These are phyloP conservation scores for Micrasema longulum DNA, from an alignment of 1,140 invertebrate genomes.

Conservation along the genomic window DNA sequence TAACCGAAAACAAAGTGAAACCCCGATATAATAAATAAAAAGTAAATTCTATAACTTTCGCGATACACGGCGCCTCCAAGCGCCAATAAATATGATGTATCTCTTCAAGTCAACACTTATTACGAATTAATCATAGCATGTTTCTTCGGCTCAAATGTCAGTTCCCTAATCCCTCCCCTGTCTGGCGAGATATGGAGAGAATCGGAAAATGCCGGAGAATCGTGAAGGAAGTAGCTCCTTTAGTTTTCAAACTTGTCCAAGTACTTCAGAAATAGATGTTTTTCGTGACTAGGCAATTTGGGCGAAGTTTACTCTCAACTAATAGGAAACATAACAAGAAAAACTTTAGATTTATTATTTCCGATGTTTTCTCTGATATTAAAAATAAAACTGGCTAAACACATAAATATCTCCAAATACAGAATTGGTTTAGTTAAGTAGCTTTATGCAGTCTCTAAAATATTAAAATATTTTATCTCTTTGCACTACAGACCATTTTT, in stretches of 20 bases:
- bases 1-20: too few species aligned
- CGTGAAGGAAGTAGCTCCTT: constrained; percentile 19
- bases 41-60: too few species aligned
- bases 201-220: constrained; percentile 23
- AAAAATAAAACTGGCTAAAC: too few species aligned
- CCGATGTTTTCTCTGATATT: constrained; percentile 2
- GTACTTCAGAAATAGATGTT: constrained; percentile 38
- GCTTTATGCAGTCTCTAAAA: too few species aligned
- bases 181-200: neutral
- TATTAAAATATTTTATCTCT: too few species aligned
- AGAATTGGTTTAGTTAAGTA: too few species aligned
- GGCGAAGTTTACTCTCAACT: constrained; percentile 13
- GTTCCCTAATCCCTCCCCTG: constrained; percentile 10
- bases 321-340: constrained; percentile 23
- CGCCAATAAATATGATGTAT: constrained; percentile 42
- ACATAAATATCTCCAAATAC: too few species aligned
- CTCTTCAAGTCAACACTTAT: constrained; percentile 47
- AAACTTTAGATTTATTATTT: constrained; percentile 2
- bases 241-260: constrained; percentile 34
- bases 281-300: constrained; percentile 34
- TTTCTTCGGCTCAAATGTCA: constrained; percentile 48
- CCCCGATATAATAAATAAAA: too few species aligned
- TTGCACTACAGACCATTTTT: too few species aligned
- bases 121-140: constrained; percentile 52
- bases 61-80: neutral